Conservation (phyloP, 2,888 invertebrate genomes). For the Lobophora halterata region DNA sequence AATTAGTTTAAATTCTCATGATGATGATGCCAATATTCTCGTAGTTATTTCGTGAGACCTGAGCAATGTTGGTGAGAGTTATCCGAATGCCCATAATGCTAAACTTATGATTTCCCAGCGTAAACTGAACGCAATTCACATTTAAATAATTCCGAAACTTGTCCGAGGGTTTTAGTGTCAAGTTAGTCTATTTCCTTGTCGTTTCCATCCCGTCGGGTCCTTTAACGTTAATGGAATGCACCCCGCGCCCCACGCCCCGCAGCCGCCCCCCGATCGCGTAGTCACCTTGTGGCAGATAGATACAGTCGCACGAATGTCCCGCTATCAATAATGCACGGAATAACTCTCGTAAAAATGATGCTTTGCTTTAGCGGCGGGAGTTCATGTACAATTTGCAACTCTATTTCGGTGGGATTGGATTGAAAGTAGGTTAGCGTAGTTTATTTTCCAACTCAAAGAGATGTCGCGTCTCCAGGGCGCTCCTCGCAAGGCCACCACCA, state of each 20-base stretch:
- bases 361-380: slow-evolving; percentile 28
- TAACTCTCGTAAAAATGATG: slow-evolving; percentile 40
- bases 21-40: too few species aligned
- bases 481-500: slow-evolving; percentile 33
- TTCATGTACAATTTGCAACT: slow-evolving; percentile 16
- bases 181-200: not conserved
- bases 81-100: too few species aligned
- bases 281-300: slow-evolving; percentile 30
- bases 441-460: slow-evolving; percentile 37
- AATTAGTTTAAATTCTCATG: too few species aligned
- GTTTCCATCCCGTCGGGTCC: slow-evolving; percentile 2
- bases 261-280: slow-evolving; percentile 19
- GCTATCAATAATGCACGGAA: slow-evolving; percentile 45
- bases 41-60: too few species aligned
- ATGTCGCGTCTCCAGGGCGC: slow-evolving; percentile 35
- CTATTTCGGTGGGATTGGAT: slow-evolving; percentile 15
- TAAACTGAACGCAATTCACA: too few species aligned
- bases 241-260: slow-evolving; percentile 7
- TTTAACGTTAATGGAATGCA: slow-evolving; percentile 22
- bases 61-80: too few species aligned
- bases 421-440: slow-evolving; percentile 1
- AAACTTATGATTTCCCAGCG: too few species aligned
- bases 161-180: too few species aligned
- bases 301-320: slow-evolving; percentile 37
- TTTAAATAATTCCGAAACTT: too few species aligned